Evolutionary conservation across 2,797 vertebrate genomes (phyloP).

Genomic region (Buphagus erythrorhynchus): DNA sequence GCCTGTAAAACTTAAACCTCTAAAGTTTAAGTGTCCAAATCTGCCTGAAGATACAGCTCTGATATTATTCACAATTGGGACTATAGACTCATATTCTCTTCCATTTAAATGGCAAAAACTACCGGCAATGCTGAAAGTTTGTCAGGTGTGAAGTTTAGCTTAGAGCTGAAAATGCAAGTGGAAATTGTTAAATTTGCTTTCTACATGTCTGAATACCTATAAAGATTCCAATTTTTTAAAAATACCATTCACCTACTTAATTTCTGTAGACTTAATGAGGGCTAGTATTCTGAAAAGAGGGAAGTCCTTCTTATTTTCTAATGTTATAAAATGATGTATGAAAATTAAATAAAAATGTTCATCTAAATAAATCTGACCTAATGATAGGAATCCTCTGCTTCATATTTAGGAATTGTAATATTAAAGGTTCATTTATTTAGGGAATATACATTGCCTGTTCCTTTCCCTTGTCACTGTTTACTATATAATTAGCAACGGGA

Average conservation of each 20-base stretch:
- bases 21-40: neutral
- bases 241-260: accelerated
- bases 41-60: neutral
- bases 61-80: accelerated
- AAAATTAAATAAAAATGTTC: neutral
- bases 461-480: neutral
- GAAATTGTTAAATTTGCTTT: neutral
- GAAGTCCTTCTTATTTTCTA: neutral
- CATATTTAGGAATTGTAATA: neutral
- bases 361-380: neutral
- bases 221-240: neutral
- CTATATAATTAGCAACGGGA: no score
- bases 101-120: neutral
- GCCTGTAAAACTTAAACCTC: neutral
- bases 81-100: neutral
- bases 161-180: neutral
- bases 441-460: neutral
- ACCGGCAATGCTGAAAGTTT: neutral
- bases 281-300: neutral
- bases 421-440: neutral
- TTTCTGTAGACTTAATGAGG: neutral
- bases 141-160: neutral
- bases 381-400: neutral
- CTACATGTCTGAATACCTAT: neutral
- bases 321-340: neutral